Conservation (phyloP, 2,888 invertebrate genomes). For the Syrista parreyssii region DNA sequence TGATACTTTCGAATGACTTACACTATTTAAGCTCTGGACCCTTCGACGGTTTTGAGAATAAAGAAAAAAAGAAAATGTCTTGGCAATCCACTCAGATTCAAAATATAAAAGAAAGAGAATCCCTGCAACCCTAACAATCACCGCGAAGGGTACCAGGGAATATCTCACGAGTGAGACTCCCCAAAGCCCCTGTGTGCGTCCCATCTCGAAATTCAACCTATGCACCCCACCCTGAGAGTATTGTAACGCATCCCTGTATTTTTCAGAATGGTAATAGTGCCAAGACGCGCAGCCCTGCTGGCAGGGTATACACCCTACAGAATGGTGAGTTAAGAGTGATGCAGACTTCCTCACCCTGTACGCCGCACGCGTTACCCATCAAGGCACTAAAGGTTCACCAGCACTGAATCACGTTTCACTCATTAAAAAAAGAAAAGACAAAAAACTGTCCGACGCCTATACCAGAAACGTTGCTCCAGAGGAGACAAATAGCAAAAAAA, state of each 20-base stretch:
- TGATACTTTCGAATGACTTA: constrained; percentile 31
- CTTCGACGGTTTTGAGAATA: constrained; percentile 22
- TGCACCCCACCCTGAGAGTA: background rate
- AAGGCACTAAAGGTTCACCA: constrained; percentile 21
- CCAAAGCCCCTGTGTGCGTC: background rate
- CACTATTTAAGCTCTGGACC: constrained; percentile 33
- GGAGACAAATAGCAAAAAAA: background rate
- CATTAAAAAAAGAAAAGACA: background rate
- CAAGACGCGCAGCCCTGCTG: constrained; percentile 24
- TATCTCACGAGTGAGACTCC: background rate
- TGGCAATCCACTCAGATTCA: background rate
- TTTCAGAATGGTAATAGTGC: constrained; percentile 34
- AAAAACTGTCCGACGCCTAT: background rate
- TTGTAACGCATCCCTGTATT: constrained; percentile 14
- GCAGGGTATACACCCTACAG: constrained; percentile 25
- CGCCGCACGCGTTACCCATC: constrained; percentile 21
- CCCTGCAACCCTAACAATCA: background rate
- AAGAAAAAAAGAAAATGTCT: background rate
- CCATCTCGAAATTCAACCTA: background rate
- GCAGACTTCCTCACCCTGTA: constrained; percentile 19
- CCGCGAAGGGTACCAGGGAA: background rate
- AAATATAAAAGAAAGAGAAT: background rate
- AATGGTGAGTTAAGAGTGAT: constrained; percentile 27
- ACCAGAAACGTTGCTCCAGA: background rate
- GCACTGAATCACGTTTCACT: constrained; percentile 14